Conservation (phyloP, 2,113 vertebrate genomes). For the Coptodon rendalli region DNA sequence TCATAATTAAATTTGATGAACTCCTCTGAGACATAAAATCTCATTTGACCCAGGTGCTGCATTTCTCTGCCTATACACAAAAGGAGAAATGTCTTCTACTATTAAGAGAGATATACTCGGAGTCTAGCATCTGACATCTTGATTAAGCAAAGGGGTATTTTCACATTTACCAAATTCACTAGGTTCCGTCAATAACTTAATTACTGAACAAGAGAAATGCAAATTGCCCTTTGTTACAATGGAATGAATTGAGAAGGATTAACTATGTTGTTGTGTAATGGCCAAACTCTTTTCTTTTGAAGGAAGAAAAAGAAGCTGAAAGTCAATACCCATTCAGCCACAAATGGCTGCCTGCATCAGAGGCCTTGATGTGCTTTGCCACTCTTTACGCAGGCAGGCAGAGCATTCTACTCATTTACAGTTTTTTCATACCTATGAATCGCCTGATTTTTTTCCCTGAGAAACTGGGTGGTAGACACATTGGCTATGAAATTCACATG, state of each 20-base stretch:
- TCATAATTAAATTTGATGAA: slow-evolving; percentile 77
- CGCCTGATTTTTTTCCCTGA: rapidly evolving
- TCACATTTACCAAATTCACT: slow-evolving; percentile 6
- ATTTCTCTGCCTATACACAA: slow-evolving; percentile 47
- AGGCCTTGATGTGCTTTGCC: neutral
- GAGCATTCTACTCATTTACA: neutral
- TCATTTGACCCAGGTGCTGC: slow-evolving; percentile 65
- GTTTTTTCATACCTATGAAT: neutral
- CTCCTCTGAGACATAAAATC: slow-evolving; percentile 69
- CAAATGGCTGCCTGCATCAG: neutral
- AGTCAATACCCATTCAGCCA: neutral
- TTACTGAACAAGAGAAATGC: slow-evolving; percentile 13
- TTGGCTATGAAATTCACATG: neutral
- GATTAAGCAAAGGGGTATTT: slow-evolving; percentile 28
- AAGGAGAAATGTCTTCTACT: slow-evolving; percentile 32
- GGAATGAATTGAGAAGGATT: neutral
- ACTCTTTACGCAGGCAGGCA: neutral
- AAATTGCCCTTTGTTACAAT: neutral
- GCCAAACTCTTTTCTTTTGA: neutral
- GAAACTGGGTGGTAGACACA: neutral
- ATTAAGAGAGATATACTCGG: slow-evolving; percentile 21
- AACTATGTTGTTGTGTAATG: neutral
- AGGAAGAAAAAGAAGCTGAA: neutral
- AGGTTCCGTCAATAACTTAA: slow-evolving; percentile 24
- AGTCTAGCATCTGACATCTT: slow-evolving; percentile 21